phyloP scores from a whole-genome alignment of 2,797 vertebrate species.

The Eurystomus glaucurus region DNA sequence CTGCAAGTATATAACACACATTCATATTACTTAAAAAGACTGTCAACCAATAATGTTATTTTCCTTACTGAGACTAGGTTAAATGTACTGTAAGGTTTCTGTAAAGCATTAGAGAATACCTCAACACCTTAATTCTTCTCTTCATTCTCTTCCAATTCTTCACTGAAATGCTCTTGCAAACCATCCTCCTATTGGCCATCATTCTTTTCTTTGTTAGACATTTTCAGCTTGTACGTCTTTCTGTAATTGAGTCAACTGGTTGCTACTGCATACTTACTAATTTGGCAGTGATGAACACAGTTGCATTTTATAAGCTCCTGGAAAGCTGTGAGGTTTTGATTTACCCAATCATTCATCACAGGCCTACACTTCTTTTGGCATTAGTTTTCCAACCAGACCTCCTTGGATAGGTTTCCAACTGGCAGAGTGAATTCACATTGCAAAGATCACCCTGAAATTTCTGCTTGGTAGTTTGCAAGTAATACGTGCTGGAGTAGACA shows the following conservation, averaged over 20 bases:
- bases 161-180: not conserved
- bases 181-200: not conserved
- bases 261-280: not conserved
- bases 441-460: slow-evolving; percentile 16
- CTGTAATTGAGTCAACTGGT: not conserved
- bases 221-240: not conserved
- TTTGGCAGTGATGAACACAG: not conserved
- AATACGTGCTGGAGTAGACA: not conserved
- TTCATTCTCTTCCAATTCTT: not conserved
- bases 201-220: not conserved
- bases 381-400: slow-evolving; percentile 13
- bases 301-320: not conserved
- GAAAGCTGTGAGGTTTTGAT: not conserved
- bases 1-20: not conserved
- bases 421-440: not conserved
- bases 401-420: not conserved
- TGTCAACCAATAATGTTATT: not conserved
- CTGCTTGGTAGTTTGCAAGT: not conserved
- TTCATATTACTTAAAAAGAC: not conserved
- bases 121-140: not conserved
- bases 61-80: not conserved
- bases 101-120: not conserved
- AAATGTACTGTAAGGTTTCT: not conserved
- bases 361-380: not conserved
- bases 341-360: not conserved